A percentile compares a stretch with the other conserved stretches of the same genome.
Conservation (phyloP, 2,888 invertebrate species). For the Leptinotarsa juncta region DNA sequence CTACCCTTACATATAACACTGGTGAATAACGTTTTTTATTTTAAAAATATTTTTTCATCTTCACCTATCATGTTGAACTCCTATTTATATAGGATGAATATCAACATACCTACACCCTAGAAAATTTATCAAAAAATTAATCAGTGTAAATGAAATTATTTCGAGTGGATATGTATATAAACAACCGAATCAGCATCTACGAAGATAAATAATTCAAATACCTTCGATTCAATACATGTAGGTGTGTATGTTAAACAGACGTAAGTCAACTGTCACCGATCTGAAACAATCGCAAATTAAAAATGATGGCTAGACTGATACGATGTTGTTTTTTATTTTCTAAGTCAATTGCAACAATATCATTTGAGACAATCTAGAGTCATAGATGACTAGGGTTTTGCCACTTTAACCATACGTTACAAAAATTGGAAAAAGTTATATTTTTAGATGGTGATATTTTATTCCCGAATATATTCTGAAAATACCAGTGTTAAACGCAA, state of each 20-base stretch:
- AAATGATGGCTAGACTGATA: constrained; percentile 31
- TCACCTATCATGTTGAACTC: too few species aligned
- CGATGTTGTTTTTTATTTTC: not conserved
- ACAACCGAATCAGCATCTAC: constrained; percentile 5
- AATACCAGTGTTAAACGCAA: too few species aligned
- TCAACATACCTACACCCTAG: too few species aligned
- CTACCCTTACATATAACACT: too few species aligned
- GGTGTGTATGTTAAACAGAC: constrained; percentile 47
- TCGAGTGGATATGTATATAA: not conserved
- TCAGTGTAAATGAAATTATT: too few species aligned
- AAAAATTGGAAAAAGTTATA: too few species aligned
- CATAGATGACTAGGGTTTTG: not conserved
- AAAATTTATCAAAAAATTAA: too few species aligned
- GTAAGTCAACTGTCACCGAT: constrained; percentile 40
- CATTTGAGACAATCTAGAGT: not conserved
- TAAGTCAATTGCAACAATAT: not conserved
- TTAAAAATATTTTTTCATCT: too few species aligned
- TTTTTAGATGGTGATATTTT: not conserved
- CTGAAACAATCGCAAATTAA: constrained; percentile 35
- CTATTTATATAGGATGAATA: too few species aligned
- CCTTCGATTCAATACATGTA: constrained; percentile 33
- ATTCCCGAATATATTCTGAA: not conserved
- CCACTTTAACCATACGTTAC: too few species aligned
- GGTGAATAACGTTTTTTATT: too few species aligned
- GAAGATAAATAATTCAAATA: constrained; percentile 42